Evolutionary conservation across 2,888 invertebrate genomes (phyloP).

Genomic region (Barypeithes pellucidus): DNA sequence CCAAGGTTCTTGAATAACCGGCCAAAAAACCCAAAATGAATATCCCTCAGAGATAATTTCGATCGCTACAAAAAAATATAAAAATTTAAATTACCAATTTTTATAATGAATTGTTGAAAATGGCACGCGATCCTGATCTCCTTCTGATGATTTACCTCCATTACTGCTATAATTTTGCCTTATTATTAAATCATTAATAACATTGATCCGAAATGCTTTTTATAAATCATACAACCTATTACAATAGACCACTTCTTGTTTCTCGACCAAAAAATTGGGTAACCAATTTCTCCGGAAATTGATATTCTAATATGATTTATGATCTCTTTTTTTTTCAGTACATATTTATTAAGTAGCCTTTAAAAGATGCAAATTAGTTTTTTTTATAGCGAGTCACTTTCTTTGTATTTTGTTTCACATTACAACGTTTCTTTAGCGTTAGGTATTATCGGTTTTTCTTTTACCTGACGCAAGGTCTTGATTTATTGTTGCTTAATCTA

Average conservation of each 20-base stretch:
- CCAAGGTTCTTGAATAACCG: no score
- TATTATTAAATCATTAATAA: conserved; percentile 30
- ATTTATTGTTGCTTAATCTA: conserved; percentile 3
- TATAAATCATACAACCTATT: conserved; percentile 14
- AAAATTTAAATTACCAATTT: no score
- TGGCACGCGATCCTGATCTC: conserved; percentile 26
- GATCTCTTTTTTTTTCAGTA: conserved; percentile 30
- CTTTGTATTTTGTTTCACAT: conserved; percentile 26
- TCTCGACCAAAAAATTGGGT: conserved; percentile 17
- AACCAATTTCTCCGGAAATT: conserved; percentile 41
- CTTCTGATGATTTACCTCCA: conserved; percentile 9
- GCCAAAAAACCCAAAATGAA: no score
- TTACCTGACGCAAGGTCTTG: background rate
- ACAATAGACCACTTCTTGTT: conserved; percentile 23
- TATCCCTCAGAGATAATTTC: no score
- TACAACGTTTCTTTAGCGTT: background rate
- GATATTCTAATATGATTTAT: conserved; percentile 42
- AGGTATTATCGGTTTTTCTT: background rate
- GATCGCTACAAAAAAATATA: no score
- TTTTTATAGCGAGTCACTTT: conserved; percentile 19
- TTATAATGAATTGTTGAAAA: conserved; percentile 16
- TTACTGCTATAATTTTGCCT: conserved; percentile 27
- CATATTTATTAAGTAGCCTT: conserved; percentile 30
- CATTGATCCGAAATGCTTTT: conserved; percentile 9
- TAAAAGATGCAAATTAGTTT: conserved; percentile 25